Conservation (phyloP, 2,888 invertebrate genomes). For the Harpalus rubripes region DNA sequence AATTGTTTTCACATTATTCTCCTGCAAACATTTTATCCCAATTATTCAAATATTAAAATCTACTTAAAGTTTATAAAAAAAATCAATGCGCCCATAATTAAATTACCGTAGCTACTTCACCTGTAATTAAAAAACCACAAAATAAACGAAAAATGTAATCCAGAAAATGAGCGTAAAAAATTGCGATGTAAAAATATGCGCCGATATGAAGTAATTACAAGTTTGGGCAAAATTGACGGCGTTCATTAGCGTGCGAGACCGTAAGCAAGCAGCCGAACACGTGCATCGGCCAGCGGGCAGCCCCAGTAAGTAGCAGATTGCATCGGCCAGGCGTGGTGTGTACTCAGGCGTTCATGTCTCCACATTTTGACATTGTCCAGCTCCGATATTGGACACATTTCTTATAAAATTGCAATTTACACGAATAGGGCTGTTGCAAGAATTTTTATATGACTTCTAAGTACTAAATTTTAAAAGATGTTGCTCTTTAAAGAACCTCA, state of each 20-base stretch:
- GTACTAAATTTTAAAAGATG: too few species aligned
- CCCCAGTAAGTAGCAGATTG: constrained; percentile 1
- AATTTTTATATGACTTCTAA: too few species aligned
- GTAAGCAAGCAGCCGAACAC: constrained; percentile 8
- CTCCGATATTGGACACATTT: too few species aligned
- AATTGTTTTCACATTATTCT: too few species aligned
- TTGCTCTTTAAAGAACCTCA: too few species aligned
- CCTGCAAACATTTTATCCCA: background rate
- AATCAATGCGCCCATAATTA: constrained; percentile 29
- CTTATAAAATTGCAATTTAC: too few species aligned
- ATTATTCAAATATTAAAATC: constrained; percentile 12
- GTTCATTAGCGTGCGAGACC: constrained; percentile 33
- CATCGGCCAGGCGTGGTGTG: constrained; percentile 31
- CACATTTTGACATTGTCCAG: too few species aligned
- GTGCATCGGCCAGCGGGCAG: constrained; percentile 9
- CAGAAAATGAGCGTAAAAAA: constrained; percentile 51
- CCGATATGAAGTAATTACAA: constrained; percentile 57
- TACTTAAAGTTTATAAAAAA: constrained; percentile 14
- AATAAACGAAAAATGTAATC: constrained; percentile 14
- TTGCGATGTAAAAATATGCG: constrained; percentile 22
- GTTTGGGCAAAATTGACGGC: constrained; percentile 48
- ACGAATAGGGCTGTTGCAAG: too few species aligned
- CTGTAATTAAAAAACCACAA: constrained; percentile 23
- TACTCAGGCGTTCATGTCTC: too few species aligned
- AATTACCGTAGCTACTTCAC: background rate